These are phyloP conservation scores for Physocephala rufipes DNA, from an alignment of 2,888 invertebrate genomes.

Conservation along the genomic window DNA sequence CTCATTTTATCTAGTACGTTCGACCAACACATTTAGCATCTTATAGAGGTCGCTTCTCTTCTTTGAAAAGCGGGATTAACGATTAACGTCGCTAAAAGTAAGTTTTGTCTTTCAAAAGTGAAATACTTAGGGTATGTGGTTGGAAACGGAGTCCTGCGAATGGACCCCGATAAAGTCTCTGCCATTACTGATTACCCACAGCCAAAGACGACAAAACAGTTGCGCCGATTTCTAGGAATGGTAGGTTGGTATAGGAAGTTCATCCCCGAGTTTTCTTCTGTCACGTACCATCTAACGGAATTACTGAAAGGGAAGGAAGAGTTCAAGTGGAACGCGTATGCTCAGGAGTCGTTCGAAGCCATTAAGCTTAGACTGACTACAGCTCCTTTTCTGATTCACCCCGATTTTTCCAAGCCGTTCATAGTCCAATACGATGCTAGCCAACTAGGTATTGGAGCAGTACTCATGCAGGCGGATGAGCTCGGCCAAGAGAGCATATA, in stretches of 20 bases:
- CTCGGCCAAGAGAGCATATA: slow-evolving; percentile 33
- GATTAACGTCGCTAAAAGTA: slow-evolving; percentile 32
- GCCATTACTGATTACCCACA: slow-evolving; percentile 32
- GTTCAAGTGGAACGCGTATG: background rate
- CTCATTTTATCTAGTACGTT: slow-evolving; percentile 33
- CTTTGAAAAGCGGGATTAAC: slow-evolving; percentile 34
- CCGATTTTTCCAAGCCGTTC: slow-evolving; percentile 30
- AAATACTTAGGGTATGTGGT: slow-evolving; percentile 36
- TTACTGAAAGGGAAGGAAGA: slow-evolving; percentile 3
- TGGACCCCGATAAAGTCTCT: slow-evolving; percentile 34
- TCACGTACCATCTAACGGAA: slow-evolving; percentile 31
- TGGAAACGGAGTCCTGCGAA: slow-evolving; percentile 24
- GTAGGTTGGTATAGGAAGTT: slow-evolving; percentile 33
- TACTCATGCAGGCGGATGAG: slow-evolving; percentile 30
- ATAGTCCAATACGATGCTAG: slow-evolving; percentile 35
- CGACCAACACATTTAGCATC: slow-evolving; percentile 17
- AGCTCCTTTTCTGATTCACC: slow-evolving; percentile 32
- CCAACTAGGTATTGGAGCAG: slow-evolving; percentile 31
- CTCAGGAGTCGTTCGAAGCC: background rate
- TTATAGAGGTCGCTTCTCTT: slow-evolving; percentile 30
- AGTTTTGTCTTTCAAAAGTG: slow-evolving; percentile 32
- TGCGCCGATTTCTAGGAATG: slow-evolving; percentile 38
- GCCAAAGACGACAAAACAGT: slow-evolving; percentile 23
- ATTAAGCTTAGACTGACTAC: slow-evolving; percentile 19
- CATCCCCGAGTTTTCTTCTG: slow-evolving; percentile 23